Conservation (phyloP, 2,113 vertebrate species). For the Corythornis cristatus region DNA sequence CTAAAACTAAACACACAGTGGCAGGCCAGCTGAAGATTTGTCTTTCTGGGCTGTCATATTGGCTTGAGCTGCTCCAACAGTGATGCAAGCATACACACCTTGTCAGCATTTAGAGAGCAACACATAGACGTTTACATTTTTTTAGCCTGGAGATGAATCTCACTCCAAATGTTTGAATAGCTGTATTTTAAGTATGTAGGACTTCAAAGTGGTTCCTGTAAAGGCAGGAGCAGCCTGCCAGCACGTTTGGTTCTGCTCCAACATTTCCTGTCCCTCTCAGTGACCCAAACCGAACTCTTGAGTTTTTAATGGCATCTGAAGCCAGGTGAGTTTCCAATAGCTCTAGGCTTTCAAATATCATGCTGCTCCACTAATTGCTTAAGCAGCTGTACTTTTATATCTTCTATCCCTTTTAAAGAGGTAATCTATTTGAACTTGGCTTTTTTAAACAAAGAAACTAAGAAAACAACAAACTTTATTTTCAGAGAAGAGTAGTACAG, state of each 20-base stretch:
- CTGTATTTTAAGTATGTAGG: background rate
- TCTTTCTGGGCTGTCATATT: background rate
- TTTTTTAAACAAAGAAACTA: background rate
- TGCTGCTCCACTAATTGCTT: constrained; percentile 41
- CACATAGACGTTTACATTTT: background rate
- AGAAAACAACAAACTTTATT: background rate
- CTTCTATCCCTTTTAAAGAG: background rate
- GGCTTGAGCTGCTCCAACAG: background rate
- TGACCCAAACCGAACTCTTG: background rate
- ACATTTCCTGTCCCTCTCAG: background rate
- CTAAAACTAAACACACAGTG: background rate
- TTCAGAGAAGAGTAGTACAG: background rate
- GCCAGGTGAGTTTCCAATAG: constrained; percentile 44
- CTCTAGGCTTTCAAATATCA: constrained; percentile 19
- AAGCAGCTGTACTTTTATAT: constrained; percentile 39
- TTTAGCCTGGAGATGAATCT: background rate
- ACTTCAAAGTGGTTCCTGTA: background rate
- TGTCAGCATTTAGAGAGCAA: background rate
- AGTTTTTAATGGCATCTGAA: background rate
- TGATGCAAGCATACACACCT: background rate
- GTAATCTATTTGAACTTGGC: background rate
- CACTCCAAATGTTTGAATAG: background rate
- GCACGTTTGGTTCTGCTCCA: background rate
- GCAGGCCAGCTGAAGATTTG: background rate
- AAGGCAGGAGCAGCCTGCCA: background rate